Evolutionary conservation across 2,888 invertebrate species (phyloP), one percentile per base, ranked within the genome.

Genomic region (Lottia scabra): DNA sequence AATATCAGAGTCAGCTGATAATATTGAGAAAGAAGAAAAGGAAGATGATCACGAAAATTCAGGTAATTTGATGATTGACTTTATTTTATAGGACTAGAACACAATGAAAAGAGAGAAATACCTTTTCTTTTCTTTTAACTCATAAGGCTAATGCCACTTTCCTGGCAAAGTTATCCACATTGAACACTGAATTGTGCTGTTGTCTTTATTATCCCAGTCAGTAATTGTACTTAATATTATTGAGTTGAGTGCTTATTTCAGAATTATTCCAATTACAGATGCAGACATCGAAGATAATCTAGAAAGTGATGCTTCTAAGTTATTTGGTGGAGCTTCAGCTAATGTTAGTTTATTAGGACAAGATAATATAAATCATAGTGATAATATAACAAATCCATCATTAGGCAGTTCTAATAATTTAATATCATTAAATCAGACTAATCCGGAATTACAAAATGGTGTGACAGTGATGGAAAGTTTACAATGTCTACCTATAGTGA

Each of bases 241-340:
- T n/a, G n/a, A n/a, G 30, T 4, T 30, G 2, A 30, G 30, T 4
- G 3, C 5, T 30, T 5, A 30, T 30, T 30, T 30, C 30, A 30
- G 30, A 30, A 30, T 30, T 19, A 62, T 68, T 67, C 69, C 23
- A 46, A 30, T 73, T 72, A 27, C 74, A 87, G 89, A 90, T 85
- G 89, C 89, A 66, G 89, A 89, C 79, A 82, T 89, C 26, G 90
- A 90, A 72, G 90, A 90, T 76, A 89, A 89, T 78, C 70, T 86
- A 26, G 89, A 89, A 64, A 86, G 84, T 78, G 88, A 88, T 67
- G 79, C 81, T 23, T 83, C 83, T 1, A 74, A 80, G 65, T 68
- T 67, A 46, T 56, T 56, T 23, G 56, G 56, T 23, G 56, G 56
- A 23, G 56, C 56, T 23, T 19, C 56, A 3, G 23, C 23, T 23